phyloP scores from a whole-genome alignment of 2,113 vertebrate genomes.

The Pampusana beccarii region DNA sequence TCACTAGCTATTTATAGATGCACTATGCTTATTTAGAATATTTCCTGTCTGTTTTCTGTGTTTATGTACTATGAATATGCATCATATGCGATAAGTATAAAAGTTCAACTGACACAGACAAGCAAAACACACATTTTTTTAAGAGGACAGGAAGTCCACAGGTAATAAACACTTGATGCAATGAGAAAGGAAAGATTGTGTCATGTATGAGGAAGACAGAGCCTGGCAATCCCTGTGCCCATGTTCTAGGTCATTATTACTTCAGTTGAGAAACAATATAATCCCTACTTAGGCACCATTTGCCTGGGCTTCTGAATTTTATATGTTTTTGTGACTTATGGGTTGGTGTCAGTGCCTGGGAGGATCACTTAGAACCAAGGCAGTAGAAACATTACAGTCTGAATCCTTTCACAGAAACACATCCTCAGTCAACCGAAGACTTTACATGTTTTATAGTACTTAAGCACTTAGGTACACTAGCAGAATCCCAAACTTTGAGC shows the following conservation, averaged over 20 bases:
- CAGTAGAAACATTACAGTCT: not conserved
- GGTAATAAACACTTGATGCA: not conserved
- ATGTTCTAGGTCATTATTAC: not conserved
- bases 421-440: not conserved
- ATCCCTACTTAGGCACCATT: not conserved
- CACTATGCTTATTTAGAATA: not conserved
- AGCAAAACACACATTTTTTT: not conserved
- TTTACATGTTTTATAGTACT: not conserved
- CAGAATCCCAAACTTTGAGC: not conserved
- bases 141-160: not conserved
- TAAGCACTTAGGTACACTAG: not conserved
- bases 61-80: not conserved
- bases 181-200: not conserved
- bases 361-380: not conserved
- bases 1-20: not conserved
- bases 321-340: not conserved
- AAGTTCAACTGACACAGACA: not conserved
- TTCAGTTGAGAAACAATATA: not conserved
- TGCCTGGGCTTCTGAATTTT: not conserved
- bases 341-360: not conserved
- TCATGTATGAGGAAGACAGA: not conserved
- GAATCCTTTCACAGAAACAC: not conserved
- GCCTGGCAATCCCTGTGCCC: not conserved
- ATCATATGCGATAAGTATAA: not conserved
- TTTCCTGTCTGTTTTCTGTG: not conserved